phyloP scores from a whole-genome alignment of 92 coral and sea anemone genomes.

The Phenganax stokvisi region DNA sequence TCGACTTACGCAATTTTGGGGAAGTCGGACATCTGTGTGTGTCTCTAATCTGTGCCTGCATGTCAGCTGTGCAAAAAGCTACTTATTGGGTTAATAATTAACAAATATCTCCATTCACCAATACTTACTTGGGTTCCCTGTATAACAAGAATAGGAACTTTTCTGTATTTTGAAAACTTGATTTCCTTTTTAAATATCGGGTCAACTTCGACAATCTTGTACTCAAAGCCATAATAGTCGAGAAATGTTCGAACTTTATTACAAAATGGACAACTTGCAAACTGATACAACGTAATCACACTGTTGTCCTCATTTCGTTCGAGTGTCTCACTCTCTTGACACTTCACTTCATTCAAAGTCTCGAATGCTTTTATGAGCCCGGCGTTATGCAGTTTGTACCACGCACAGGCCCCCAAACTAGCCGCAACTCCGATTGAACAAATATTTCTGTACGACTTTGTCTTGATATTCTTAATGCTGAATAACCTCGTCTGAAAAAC shows the following conservation, averaged over 20 bases:
- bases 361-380: background rate
- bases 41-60: too few species aligned
- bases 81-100: too few species aligned
- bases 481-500: background rate
- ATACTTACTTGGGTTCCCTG: conserved; percentile 66
- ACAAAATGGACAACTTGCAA: conserved; percentile 92
- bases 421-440: conserved; percentile 1
- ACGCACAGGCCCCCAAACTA: background rate
- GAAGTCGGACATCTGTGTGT: too few species aligned
- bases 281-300: conserved; percentile 74
- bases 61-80: too few species aligned
- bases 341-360: background rate
- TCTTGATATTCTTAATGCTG: background rate
- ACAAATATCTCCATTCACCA: too few species aligned
- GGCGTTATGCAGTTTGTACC: background rate
- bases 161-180: conserved; percentile 79
- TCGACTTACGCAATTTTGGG: too few species aligned
- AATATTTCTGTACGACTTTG: background rate
- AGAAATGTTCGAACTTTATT: conserved; percentile 83
- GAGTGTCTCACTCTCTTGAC: background rate
- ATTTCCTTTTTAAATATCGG: conserved; percentile 78
- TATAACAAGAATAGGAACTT: conserved; percentile 81
- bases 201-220: conserved; percentile 81
- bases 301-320: background rate
- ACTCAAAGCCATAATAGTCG: conserved; percentile 80